Evolutionary conservation across 1,140 invertebrate genomes (phyloP), one percentile per base, ranked within the genome.

Genomic region (Pseudomyrmex cubaensis): DNA sequence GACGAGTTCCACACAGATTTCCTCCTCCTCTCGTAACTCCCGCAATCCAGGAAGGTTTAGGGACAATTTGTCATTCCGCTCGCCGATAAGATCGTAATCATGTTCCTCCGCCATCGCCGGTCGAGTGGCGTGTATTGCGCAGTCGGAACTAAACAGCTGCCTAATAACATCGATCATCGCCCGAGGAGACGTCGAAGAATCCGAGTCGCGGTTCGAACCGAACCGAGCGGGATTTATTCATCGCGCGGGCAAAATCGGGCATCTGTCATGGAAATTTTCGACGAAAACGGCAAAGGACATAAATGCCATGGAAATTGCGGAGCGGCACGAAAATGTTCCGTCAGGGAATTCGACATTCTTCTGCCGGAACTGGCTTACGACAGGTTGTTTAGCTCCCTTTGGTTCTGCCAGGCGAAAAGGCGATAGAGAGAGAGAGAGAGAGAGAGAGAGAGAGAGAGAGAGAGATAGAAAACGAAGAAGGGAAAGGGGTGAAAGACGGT

Each of bases 351-450:
- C 84, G 90, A 90, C 73, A 90, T 90, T 89, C 85, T 90, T 84
- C 89, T 89, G 35, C 61, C 90, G 69, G 91, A 91, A 87, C 75
- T 91, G 76, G 88, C 88, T 83, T 91, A 91, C 82, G 91, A 91
- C 86, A 90, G 91, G 90, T 91, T 85, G 82, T 85, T 90, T 85
- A 78, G 72, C 46, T 10, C 61, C 35, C 63, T 87, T 82, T 75
- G 20, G 67, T 35, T 35, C 35, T 35, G 7, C 35, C 50, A 8
- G 50, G 3, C 52, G 44, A 12, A 4, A 15, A 13, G 12, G 35
- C 48, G 56, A 8, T 8, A 44, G 48, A 50, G 12, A 12, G 13
- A n/a, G 13, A 15, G 20, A 15, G 13, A 8, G 57, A 3, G n/a
- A 17, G n/a, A 2, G 12, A 50, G 2, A 8, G 48, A 50, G 17